Evolutionary conservation across 2,888 invertebrate species (phyloP).

Genomic region (Tachina grossa): DNA sequence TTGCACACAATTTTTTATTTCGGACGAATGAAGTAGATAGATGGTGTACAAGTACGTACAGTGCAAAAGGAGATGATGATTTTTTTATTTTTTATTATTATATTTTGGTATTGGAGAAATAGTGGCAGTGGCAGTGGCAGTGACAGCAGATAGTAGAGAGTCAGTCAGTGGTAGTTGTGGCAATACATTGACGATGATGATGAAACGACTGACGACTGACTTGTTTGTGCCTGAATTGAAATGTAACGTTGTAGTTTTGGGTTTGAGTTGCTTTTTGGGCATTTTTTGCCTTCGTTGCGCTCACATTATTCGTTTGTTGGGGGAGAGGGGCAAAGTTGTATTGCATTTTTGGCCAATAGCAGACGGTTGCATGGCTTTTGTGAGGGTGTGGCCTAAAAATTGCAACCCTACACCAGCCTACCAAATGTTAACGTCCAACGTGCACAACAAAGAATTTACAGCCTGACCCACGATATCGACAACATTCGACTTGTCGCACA

Average conservation of each 20-base stretch:
- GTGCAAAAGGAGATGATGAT: slow-evolving; percentile 50
- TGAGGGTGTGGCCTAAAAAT: slow-evolving; percentile 81
- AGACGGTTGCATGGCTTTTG: slow-evolving; percentile 76
- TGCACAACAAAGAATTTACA: slow-evolving; percentile 22
- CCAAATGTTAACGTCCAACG: slow-evolving; percentile 71
- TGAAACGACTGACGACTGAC: slow-evolving; percentile 62
- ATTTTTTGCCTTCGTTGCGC: slow-evolving; percentile 41
- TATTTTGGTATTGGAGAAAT: slow-evolving; percentile 48
- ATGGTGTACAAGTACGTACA: slow-evolving; percentile 17
- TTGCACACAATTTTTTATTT: slow-evolving; percentile 60
- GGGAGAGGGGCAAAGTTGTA: slow-evolving; percentile 64
- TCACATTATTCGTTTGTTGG: slow-evolving; percentile 39
- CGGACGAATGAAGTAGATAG: slow-evolving; percentile 55
- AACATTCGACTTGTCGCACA: no score
- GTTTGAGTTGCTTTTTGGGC: slow-evolving; percentile 61
- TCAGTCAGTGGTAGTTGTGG: slow-evolving; percentile 35
- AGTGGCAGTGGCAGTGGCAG: slow-evolving; percentile 49
- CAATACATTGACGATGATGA: slow-evolving; percentile 50
- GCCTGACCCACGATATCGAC: no score
- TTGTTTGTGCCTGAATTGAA: slow-evolving; percentile 67
- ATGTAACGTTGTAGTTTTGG: slow-evolving; percentile 62
- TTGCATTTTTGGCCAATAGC: slow-evolving; percentile 79
- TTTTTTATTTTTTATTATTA: background rate
- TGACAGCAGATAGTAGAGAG: slow-evolving; percentile 23
- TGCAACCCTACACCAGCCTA: slow-evolving; percentile 77